Evolutionary conservation across 2,113 vertebrate genomes (phyloP).

Genomic region (Ceuthmochares aereus): DNA sequence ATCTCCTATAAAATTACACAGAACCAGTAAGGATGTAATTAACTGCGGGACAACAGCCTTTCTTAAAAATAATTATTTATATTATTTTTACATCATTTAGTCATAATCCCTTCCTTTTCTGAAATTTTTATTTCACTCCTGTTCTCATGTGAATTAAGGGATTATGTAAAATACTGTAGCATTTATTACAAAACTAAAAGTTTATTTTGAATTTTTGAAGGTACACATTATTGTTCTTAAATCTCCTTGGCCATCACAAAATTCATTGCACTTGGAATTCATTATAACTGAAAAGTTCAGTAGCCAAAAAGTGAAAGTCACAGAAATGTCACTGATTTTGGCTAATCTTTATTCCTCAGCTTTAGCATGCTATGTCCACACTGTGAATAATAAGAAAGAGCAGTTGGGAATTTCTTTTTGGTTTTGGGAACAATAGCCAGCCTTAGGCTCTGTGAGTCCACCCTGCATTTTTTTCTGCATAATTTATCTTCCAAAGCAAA

Average conservation of each 20-base stretch:
- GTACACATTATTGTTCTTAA: not conserved
- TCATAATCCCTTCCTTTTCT: not conserved
- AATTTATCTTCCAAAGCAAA: not conserved
- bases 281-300: not conserved
- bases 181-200: not conserved
- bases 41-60: not conserved
- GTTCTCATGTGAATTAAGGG: not conserved
- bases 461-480: not conserved
- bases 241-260: not conserved
- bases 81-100: not conserved
- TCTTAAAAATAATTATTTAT: not conserved
- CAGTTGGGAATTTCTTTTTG: not conserved
- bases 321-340: not conserved
- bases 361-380: not conserved
- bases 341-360: not conserved
- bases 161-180: not conserved
- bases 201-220: not conserved
- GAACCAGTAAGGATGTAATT: not conserved
- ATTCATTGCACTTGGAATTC: not conserved
- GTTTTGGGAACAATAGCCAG: not conserved
- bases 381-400: not conserved
- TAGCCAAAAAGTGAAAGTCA: not conserved
- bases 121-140: not conserved
- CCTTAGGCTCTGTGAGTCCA: not conserved
- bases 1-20: not conserved